Evolutionary conservation across 2,888 invertebrate species (phyloP).

Genomic region (Aspidapion aeneum): DNA sequence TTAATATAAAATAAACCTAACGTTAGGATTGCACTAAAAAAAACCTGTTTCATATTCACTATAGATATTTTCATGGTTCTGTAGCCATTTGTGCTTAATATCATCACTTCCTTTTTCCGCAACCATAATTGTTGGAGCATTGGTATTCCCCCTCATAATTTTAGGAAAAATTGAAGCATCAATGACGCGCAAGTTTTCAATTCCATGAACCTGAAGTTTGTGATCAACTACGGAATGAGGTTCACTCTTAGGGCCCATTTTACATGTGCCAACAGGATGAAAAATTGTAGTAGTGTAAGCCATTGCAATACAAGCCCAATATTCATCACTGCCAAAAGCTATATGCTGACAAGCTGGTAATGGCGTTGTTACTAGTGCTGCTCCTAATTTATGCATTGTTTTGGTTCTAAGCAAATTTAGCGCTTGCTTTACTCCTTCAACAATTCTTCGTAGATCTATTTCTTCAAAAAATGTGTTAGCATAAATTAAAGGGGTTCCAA

Average conservation of each 20-base stretch:
- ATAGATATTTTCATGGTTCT: background rate
- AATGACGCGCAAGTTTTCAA: conserved; percentile 60
- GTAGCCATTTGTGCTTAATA: conserved; percentile 39
- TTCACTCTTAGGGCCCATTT: conserved; percentile 65
- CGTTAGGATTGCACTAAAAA: too few relatives aligned
- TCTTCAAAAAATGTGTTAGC: conserved; percentile 64
- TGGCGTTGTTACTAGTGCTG: conserved; percentile 53
- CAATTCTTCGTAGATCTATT: conserved; percentile 59
- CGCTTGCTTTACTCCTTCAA: conserved; percentile 59
- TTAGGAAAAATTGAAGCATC: conserved; percentile 67
- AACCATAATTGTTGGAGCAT: conserved; percentile 48
- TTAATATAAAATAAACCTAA: background rate
- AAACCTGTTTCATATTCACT: background rate
- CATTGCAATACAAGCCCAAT: conserved; percentile 62
- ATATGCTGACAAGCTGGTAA: conserved; percentile 57
- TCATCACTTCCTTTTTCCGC: conserved; percentile 47
- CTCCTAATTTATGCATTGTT: conserved; percentile 56
- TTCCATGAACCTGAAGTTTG: conserved; percentile 59
- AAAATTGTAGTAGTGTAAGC: conserved; percentile 68
- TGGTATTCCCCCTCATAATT: conserved; percentile 51
- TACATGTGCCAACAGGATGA: conserved; percentile 67
- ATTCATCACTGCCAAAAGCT: conserved; percentile 60
- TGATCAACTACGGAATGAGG: conserved; percentile 63
- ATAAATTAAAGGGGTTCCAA: conserved; percentile 69
- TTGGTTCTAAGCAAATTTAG: conserved; percentile 58